Evolutionary conservation across 1,140 invertebrate species (phyloP), one percentile per base, ranked within the genome.

Genomic region (Oncopodura yosiiana): DNA sequence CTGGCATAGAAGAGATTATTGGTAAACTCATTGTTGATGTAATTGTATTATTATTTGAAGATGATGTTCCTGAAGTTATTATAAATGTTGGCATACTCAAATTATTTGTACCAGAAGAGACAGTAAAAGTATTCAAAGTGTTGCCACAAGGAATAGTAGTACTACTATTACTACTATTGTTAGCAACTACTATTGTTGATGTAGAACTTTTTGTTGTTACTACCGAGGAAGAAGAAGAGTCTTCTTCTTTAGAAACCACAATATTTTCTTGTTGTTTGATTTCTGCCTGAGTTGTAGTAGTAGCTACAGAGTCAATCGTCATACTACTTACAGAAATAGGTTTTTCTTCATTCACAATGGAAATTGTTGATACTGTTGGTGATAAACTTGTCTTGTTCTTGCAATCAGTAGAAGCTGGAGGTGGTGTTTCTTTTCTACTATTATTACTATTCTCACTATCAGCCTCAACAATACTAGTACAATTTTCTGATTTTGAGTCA

Each of bases 401-500:
- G 3, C 6, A 9, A 5, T 18, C 42, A 5, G 6, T 32, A 14
- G 30, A 32, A 32, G 30, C 6, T 8, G 30, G 6, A 32, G 14
- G 6, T 32, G 30, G 30, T 32, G 16, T 29, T n/a, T 49, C 43
- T 36, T 27, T 46, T 29, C 18, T 11, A 46, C 27, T 46, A n/a
- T 30, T 46, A 46, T 30, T 46, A 19, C 27, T 32, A 26, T 39
- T 43, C 24, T 27, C 23, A 42, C 1, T 19, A 44, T 38, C 37
- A 18, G 39, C 45, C 45, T 36, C 29, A 16, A 3, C 6, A 16
- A 2, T 39, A 19, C 27, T 24, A 29, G 14, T 48, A 19, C 24
- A 36, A 21, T 62, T 42, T 14, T 43, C 49, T 24, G 27, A 24
- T 39, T 53, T 53, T 24, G 41, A 29, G 19, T 64, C 55, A 19